phyloP scores from a whole-genome alignment of 2,113 vertebrate genomes.

The Dipodomys stephensi region DNA sequence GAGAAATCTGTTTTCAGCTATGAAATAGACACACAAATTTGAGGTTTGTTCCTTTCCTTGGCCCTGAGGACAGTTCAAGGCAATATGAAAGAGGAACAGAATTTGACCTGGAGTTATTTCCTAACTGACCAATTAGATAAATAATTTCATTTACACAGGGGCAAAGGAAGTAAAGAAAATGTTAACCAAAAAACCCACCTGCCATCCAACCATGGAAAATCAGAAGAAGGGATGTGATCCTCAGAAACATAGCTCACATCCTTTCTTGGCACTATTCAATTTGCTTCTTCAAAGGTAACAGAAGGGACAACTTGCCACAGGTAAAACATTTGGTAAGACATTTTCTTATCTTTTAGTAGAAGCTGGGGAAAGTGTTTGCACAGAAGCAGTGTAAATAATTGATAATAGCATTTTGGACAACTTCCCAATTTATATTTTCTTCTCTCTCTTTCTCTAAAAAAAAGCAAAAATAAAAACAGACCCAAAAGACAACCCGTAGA shows the following conservation, averaged over 20 bases:
- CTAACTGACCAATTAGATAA: constrained; percentile 28
- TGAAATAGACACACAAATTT: not conserved
- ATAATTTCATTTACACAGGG: not conserved
- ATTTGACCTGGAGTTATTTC: constrained; percentile 12
- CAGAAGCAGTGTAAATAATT: constrained; percentile 66
- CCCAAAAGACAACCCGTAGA: constrained; percentile 34
- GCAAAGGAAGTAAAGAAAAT: not conserved
- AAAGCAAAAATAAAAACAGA: constrained; percentile 59
- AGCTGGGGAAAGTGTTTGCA: constrained; percentile 43
- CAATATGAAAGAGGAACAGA: not conserved
- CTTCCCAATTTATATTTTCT: constrained; percentile 62
- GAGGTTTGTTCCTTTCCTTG: not conserved
- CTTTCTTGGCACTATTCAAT: constrained; percentile 43
- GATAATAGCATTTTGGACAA: constrained; percentile 60
- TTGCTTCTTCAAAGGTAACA: constrained; percentile 55
- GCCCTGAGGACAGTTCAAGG: not conserved
- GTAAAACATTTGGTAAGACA: constrained; percentile 53
- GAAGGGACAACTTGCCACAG: constrained; percentile 17
- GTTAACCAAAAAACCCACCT: not conserved
- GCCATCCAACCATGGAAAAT: not conserved
- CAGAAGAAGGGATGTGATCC: not conserved
- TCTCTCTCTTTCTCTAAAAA: constrained; percentile 5
- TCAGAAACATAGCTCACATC: not conserved
- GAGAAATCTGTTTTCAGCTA: not conserved
- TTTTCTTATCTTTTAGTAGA: constrained; percentile 50